Conservation (phyloP, 2,113 vertebrate species). For the Tamias sibiricus region DNA sequence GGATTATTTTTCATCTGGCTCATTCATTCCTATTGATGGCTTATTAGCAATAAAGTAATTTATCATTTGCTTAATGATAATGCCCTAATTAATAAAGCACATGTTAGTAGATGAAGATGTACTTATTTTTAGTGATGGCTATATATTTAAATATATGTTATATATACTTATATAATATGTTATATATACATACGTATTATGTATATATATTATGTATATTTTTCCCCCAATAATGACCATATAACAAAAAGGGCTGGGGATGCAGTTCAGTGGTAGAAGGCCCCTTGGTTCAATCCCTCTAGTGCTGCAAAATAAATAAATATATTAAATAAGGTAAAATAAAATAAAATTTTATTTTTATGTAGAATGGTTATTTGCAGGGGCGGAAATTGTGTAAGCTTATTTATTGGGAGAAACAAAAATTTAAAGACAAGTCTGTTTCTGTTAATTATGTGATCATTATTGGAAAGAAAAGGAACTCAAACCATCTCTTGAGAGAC, state of each 20-base stretch:
- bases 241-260: neutral
- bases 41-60: neutral
- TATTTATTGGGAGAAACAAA: neutral
- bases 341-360: neutral
- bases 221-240: too few species aligned
- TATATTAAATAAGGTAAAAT: neutral
- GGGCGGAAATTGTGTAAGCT: neutral
- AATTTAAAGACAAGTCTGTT: neutral
- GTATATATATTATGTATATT: too few species aligned
- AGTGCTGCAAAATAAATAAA: neutral
- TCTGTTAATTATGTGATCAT: neutral
- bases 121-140: neutral
- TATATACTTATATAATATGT: neutral
- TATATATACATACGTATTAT: neutral
- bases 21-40: neutral
- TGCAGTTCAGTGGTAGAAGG: neutral
- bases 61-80: neutral
- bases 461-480: conserved; percentile 45
- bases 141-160: neutral
- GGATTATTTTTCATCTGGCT: neutral
- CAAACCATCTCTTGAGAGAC: conserved; percentile 42
- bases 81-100: neutral
- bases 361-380: conserved; percentile 4
- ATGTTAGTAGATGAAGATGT: neutral
- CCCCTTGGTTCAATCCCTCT: neutral